phyloP scores from a whole-genome alignment of 2,888 invertebrate genomes.

The Netelia fuscicornis region DNA sequence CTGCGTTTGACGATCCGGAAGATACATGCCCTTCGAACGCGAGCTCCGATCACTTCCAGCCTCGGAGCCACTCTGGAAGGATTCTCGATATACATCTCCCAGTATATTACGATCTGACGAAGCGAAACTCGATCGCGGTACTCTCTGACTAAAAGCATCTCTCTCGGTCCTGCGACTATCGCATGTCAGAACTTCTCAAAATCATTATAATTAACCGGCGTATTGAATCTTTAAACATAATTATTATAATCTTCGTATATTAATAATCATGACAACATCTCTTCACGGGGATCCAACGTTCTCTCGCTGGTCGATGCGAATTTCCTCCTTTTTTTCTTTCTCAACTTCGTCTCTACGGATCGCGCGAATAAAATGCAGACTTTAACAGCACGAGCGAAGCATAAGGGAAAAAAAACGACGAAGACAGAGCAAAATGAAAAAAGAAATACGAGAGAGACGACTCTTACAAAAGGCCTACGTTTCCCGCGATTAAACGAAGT shows the following conservation, averaged over 20 bases:
- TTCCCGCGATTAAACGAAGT: conserved; percentile 43
- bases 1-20: conserved; percentile 60
- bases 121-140: conserved; percentile 36
- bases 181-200: conserved; percentile 26
- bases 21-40: conserved; percentile 42
- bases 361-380: conserved; percentile 62
- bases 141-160: conserved; percentile 20
- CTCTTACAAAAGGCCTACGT: conserved; percentile 40
- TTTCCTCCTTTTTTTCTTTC: conserved; percentile 39
- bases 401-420: conserved; percentile 9
- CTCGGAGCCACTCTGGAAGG: conserved; percentile 33
- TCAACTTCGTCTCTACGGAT: not conserved
- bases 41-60: conserved; percentile 50
- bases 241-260: conserved; percentile 29
- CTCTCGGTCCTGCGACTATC: conserved; percentile 32
- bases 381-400: conserved; percentile 50
- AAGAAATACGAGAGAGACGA: conserved; percentile 11
- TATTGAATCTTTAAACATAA: conserved; percentile 36
- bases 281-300: conserved; percentile 5
- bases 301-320: conserved; percentile 18
- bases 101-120: conserved; percentile 33
- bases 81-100: conserved; percentile 26
- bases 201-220: conserved; percentile 18
- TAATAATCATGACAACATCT: conserved; percentile 34
- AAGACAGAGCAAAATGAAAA: conserved; percentile 6